Conservation (phyloP, 2,888 invertebrate genomes). For the Habroteleia sp. region DNA sequence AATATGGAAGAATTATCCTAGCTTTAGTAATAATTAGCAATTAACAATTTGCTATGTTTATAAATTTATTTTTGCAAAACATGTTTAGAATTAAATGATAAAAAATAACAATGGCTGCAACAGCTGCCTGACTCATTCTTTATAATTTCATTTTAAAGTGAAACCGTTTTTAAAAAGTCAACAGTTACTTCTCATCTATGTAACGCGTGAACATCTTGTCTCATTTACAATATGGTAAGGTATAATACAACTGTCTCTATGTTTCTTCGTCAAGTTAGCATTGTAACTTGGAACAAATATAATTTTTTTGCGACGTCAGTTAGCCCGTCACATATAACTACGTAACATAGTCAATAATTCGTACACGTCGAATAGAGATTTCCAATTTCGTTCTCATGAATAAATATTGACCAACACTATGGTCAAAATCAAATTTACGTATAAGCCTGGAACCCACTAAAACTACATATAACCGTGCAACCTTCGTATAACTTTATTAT, state of each 20-base stretch:
- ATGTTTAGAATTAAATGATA: slow-evolving; percentile 15
- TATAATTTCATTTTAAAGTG: slow-evolving; percentile 7
- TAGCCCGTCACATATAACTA: slow-evolving; percentile 8
- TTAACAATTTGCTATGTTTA: too few relatives aligned
- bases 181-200: slow-evolving; percentile 24
- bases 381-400: slow-evolving; percentile 68
- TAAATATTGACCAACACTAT: slow-evolving; percentile 51
- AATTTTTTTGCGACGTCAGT: slow-evolving; percentile 24
- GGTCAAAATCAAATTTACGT: slow-evolving; percentile 27
- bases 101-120: slow-evolving; percentile 9
- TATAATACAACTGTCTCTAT: slow-evolving; percentile 31
- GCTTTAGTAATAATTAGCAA: too few relatives aligned
- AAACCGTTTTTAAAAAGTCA: slow-evolving; percentile 18
- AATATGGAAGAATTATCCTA: too few relatives aligned
- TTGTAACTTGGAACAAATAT: slow-evolving; percentile 21
- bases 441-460: slow-evolving; percentile 1
- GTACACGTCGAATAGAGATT: slow-evolving; percentile 60
- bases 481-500: slow-evolving; percentile 6
- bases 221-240: slow-evolving; percentile 27
- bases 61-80: too few relatives aligned
- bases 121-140: slow-evolving; percentile 27
- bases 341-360: slow-evolving; percentile 42
- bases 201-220: slow-evolving; percentile 19
- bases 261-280: slow-evolving; percentile 35
- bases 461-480: slow-evolving; percentile 9